A percentile compares a stretch with the other conserved stretches of the same genome.
These are phyloP conservation scores for Salvelinus fontinalis DNA, from an alignment of 2,113 vertebrate species.

Conservation along the genomic window DNA sequence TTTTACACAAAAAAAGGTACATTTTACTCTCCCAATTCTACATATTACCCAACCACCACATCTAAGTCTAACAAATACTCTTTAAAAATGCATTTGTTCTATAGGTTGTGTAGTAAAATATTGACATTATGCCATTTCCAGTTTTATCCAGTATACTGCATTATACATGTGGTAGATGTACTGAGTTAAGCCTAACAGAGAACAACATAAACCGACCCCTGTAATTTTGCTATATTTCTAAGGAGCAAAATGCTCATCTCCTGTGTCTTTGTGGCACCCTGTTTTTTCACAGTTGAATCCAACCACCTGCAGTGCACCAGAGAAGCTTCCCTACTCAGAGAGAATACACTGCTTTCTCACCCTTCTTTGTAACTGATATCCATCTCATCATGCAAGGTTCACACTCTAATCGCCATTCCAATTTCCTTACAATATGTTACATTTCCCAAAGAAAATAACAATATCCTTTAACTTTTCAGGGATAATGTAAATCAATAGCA, in stretches of 20 bases:
- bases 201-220: constrained; percentile 38
- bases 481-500: too few species aligned
- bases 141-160: constrained; percentile 64
- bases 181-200: background rate
- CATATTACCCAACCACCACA: constrained; percentile 33
- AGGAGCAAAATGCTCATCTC: constrained; percentile 35
- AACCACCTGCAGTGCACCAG: constrained; percentile 13
- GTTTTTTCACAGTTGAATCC: constrained; percentile 64
- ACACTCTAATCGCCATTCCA: background rate
- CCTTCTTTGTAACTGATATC: too few species aligned
- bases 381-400: background rate
- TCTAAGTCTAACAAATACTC: constrained; percentile 3
- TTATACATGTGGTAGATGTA: constrained; percentile 22
- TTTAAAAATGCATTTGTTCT: constrained; percentile 15
- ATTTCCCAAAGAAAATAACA: too few species aligned
- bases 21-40: constrained; percentile 38
- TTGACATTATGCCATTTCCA: constrained; percentile 61
- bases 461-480: too few species aligned
- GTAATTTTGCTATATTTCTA: background rate
- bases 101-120: constrained; percentile 8
- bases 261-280: constrained; percentile 24
- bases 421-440: too few species aligned
- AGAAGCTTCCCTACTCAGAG: background rate
- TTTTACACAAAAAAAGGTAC: background rate
- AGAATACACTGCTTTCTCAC: too few species aligned